Base-by-base conservation (phyloP, 2,113 vertebrate species). In the Steatornis caripensis region DNA sequence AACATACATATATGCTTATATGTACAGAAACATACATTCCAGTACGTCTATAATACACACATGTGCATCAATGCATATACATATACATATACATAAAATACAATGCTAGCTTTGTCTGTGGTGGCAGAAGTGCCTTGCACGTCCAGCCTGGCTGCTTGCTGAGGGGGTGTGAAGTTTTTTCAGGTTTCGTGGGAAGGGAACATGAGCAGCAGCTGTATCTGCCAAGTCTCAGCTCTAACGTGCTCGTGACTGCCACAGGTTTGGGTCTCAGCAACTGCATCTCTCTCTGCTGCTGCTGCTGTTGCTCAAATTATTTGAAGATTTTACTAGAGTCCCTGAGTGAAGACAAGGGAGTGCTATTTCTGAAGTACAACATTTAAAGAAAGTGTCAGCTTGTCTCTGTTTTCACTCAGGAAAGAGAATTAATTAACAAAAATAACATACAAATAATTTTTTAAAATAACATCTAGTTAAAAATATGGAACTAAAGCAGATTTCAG, bases 361-460 rank as follows among this genome's bases (percentile, higher is more conserved):
- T 86, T 75, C 49, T 86, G 14, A 79, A 88, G 29, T n/a, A 37
- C 6, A 27, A 18, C 55, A 24, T 72, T 71, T 24, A 77, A 84
- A 80, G 36, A 53, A 68, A 71, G 9, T 18, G 51, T 87, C 51
- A 74, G 1, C 11, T 29, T 66, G 17, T n/a, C 55, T 74, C 39
- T 15, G 5, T 70, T 91, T 93, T 71, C 46, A 43, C 22, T n/a
- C 39, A 36, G 70, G 74, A 66, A 20, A 55, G 27, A 71, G 19
- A 55, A 55, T 51, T 66, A 58, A n/a, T 82, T 74, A 45, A 48
- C 17, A 84, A 70, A 81, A 39, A 30, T 24, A 80, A 8, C 6
- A 45, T 9, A 30, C 0, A 1, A 74, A 51, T 46, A 23, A 64
- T 60, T 72, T 72, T n/a, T 5, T 0, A 41, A 78, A 64, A 32